Base-by-base conservation (phyloP, 2,113 vertebrate genomes). In the Gambusia holbrooki region DNA sequence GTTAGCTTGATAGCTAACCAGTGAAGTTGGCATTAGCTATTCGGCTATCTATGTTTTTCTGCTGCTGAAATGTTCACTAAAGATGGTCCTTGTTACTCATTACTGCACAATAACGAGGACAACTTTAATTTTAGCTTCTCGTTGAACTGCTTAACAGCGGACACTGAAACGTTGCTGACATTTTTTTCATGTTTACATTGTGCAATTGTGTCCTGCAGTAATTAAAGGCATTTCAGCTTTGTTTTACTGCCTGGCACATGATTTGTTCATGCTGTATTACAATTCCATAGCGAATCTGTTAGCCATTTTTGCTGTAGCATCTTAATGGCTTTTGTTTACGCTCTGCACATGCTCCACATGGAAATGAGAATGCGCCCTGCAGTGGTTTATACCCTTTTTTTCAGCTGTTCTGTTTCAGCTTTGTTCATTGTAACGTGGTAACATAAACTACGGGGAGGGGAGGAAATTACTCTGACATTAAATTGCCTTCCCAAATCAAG, bases 1-100 rank as follows among this genome's bases (percentile, higher is more conserved):
- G 93, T 92, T 92, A 92, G 90, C 93, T 71, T 64, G 60, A 54
- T n/a, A 27, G 87, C 92, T 87, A 87, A 80, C 68, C 71, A 64
- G 40, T 71, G 74, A 82, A 87, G 85, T 86, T 87, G 78, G 82
- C 81, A 69, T 86, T 84, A 88, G 90, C 87, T 81, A 13, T 32
- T 68, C 71, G 62, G 87, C 88, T 87, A 84, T 86, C 77, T 70
- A 29, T 54, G 58, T 72, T 68, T 69, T 33, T 75, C 8, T 11
- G 8, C 28, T 61, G 77, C 63, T 71, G 60, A 17, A 30, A 9
- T 30, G 4, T 51, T 45, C 11, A 73, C 25, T 76, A 62, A 73
- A 71, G 51, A 72, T 73, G 70, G 54, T 40, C 54, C 29, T 48
- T 76, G 62, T 69, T 70, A 58, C 12, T 87, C 73, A 66, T 48